phyloP scores from a whole-genome alignment of 2,888 invertebrate genomes.

The Leptopilina drosophilae region DNA sequence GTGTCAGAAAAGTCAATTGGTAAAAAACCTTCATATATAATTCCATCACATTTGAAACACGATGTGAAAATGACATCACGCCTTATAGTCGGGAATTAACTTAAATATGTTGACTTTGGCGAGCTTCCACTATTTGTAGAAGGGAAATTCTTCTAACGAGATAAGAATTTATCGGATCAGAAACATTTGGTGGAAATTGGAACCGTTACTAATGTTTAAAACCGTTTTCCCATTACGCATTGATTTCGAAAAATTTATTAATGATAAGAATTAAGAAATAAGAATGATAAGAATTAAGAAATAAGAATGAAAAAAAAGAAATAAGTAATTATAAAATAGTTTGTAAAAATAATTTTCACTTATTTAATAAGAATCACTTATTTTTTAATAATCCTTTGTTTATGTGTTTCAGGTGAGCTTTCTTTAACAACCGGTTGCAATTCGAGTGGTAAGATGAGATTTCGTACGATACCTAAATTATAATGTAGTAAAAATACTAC shows the following conservation, averaged over 20 bases:
- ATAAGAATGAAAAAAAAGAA: no score
- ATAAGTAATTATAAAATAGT: no score
- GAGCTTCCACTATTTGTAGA: not conserved
- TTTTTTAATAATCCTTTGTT: not conserved
- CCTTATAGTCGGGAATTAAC: not conserved
- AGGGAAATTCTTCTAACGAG: not conserved
- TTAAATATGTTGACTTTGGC: conserved; percentile 18
- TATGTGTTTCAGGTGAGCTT: conserved; percentile 1
- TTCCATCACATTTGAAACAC: conserved; percentile 11
- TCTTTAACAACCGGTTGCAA: not conserved
- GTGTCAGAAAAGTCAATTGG: conserved; percentile 30
- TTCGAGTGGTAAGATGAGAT: not conserved
- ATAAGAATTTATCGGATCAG: not conserved
- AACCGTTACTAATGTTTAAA: no score
- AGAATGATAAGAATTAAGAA: not conserved
- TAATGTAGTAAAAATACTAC: no score
- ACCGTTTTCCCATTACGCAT: no score
- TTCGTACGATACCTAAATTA: no score
- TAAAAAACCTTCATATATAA: conserved; percentile 15
- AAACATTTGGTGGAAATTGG: not conserved
- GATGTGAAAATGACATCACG: conserved; percentile 33
- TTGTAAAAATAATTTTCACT: not conserved
- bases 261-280: not conserved
- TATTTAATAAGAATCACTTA: no score
- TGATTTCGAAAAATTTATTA: not conserved